phyloP scores from a whole-genome alignment of 2,113 vertebrate genomes.

The Archocentrus centrarchus region DNA sequence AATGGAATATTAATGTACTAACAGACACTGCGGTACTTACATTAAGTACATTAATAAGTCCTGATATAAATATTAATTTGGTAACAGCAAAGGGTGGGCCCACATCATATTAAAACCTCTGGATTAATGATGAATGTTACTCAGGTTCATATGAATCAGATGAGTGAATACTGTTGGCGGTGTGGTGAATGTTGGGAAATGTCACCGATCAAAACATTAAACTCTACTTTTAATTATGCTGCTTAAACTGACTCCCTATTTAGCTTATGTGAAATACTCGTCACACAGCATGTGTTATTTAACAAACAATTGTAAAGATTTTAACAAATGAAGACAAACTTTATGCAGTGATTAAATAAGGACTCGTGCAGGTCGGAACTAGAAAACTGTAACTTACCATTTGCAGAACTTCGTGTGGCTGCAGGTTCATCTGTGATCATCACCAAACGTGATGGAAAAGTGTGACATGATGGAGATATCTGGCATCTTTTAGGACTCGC shows the following conservation, averaged over 20 bases:
- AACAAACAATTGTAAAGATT: not conserved
- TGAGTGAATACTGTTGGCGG: no score
- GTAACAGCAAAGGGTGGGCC: not conserved
- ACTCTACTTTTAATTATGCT: no score
- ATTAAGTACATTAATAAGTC: not conserved
- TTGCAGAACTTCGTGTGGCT: not conserved
- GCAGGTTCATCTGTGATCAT: not conserved
- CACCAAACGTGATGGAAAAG: not conserved
- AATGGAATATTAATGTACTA: accelerated
- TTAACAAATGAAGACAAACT: not conserved
- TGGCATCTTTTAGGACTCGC: not conserved
- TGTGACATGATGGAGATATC: not conserved
- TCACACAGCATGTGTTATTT: not conserved
- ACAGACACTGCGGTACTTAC: not conserved
- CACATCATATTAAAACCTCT: no score
- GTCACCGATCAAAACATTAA: no score
- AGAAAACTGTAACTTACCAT: constrained; percentile 47
- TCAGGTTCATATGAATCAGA: no score
- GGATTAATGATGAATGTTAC: no score
- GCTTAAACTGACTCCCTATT: not conserved
- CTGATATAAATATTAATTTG: accelerated
- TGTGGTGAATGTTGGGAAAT: not conserved
- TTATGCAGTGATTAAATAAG: not conserved
- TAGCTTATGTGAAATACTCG: no score
- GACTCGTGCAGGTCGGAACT: not conserved